phyloP scores from a whole-genome alignment of 1,140 invertebrate genomes.

The Tetragonula clypearis region DNA sequence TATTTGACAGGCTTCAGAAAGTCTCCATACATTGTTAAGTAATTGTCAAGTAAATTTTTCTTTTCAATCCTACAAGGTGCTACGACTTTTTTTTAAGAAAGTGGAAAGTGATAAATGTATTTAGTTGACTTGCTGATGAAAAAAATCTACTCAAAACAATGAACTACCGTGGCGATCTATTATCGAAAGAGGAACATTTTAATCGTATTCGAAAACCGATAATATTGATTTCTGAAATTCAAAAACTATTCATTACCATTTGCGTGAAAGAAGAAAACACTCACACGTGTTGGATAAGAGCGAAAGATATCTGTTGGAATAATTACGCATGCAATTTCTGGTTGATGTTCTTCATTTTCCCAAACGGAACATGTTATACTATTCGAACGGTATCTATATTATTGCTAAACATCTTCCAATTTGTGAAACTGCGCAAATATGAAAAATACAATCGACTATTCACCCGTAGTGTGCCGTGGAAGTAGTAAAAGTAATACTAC shows the following conservation, averaged over 20 bases:
- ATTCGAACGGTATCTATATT: not conserved
- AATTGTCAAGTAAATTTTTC: not conserved
- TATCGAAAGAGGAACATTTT: conserved; percentile 6
- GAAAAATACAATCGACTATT: conserved; percentile 22
- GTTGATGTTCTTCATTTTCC: not conserved
- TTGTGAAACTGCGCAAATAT: not conserved
- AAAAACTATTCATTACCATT: not conserved
- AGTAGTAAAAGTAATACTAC: not conserved
- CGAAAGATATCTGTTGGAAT: not conserved
- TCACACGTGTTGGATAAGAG: not conserved
- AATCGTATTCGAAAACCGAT: not conserved
- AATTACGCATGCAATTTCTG: not conserved
- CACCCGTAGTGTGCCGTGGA: conserved; percentile 14
- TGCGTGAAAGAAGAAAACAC: not conserved
- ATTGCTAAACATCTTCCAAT: conserved; percentile 12
- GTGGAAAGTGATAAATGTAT: not conserved
- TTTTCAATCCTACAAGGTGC: not conserved
- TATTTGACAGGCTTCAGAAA: not conserved
- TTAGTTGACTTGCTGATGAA: not conserved
- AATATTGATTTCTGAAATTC: not conserved
- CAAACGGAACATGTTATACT: not conserved
- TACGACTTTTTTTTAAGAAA: not conserved
- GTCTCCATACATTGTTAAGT: not conserved
- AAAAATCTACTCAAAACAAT: not conserved
- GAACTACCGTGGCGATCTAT: not conserved